Base-by-base conservation (phyloP, 37 sponge, comb jelly and placozoan genomes). In the Theonella swinhoei region DNA sequence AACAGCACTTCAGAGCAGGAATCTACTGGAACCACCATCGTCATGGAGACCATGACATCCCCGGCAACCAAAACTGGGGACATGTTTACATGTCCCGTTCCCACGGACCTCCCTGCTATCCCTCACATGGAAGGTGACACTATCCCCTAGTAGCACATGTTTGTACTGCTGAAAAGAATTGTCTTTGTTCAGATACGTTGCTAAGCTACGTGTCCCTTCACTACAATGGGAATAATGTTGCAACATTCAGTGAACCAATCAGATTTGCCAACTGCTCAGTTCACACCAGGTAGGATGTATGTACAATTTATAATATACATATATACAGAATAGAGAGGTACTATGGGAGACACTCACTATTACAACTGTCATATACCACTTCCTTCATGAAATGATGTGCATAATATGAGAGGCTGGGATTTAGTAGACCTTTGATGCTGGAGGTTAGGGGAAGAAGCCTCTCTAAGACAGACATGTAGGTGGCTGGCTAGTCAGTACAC, bases 221-320 rank as follows among this genome's bases (percentile, higher is more conserved):
- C 2, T 31, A 32, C 33, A 72, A 22, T 3, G 0, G 38, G 34
- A 84, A 28, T 5, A 24, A 39, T 11, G 34, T 35, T 58, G 78
- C 33, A 54, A 59, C 60, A 40, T 42, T 35, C 26, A 26, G 29
- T 62, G 68, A 75, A 30, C 85, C 67, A 2, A 58, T 85, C 36
- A 30, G 60, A 36, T 80, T 87, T 54, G 79, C 80, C 64, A 64
- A 87, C 74, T 87, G 87, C 58, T 79, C 87, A 4, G 42, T 87
- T 29, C 72, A 71, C 31, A 64, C 33, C 60, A 87, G 75, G 87
- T 87, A 41, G 1, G 79, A 28, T 14, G 14, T n/a, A 23, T 47
- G 29, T 72, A 17, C 19, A 37, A 8, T 33, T 33, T 33, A 38
- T 23, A 42, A 24, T 76, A 76, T 25, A 76, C 9, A n/a, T n/a